Percentiles rank a stretch among this genome's conserved stretches.
Conservation (phyloP, 2,888 invertebrate genomes). For the Sminthurides aquaticus region DNA sequence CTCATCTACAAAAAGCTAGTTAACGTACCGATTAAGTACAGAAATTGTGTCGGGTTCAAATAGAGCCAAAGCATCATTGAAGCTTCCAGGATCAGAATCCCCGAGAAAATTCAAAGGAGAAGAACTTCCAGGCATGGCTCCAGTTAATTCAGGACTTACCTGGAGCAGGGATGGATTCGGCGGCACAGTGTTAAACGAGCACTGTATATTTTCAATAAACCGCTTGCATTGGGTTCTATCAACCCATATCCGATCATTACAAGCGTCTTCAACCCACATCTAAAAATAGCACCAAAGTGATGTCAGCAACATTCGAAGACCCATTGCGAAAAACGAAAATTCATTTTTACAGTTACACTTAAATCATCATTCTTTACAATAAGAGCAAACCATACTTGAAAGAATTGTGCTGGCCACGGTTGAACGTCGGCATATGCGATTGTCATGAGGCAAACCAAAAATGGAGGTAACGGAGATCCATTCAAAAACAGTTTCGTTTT, state of each 20-base stretch:
- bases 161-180: conserved; percentile 65
- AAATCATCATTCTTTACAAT: not conserved
- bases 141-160: conserved; percentile 45
- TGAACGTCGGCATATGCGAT: conserved; percentile 12
- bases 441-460: conserved; percentile 24
- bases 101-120: conserved; percentile 30
- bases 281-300: conserved; percentile 49
- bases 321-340: no score
- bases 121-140: conserved; percentile 27
- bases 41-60: conserved; percentile 23
- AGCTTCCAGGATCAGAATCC: conserved; percentile 24
- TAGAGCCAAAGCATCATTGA: conserved; percentile 30
- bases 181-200: conserved; percentile 71
- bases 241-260: conserved; percentile 89
- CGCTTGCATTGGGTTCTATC: conserved; percentile 84
- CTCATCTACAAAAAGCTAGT: not conserved
- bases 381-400: conserved; percentile 48
- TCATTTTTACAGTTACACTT: no score
- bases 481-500: conserved; percentile 28
- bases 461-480: conserved; percentile 27
- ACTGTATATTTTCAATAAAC: conserved; percentile 82
- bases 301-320: no score
- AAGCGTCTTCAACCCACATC: conserved; percentile 88
- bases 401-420: conserved; percentile 85
- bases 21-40: conserved; percentile 24